Evolutionary conservation across 2,797 vertebrate genomes (phyloP).

Genomic region (Gallinago nigripennis): DNA sequence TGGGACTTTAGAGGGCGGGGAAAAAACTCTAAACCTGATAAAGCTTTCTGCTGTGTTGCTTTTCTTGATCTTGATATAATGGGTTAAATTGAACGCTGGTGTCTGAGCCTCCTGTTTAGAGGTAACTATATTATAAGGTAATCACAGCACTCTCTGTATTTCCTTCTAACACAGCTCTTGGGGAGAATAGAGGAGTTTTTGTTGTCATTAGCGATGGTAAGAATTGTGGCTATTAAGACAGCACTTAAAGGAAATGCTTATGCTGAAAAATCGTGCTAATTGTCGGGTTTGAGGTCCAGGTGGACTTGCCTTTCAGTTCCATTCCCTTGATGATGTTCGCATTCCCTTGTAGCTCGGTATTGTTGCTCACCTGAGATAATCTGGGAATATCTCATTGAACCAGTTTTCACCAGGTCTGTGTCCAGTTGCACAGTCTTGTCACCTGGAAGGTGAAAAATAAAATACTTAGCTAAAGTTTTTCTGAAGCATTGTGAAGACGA

Average conservation of each 20-base stretch:
- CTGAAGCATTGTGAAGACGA: not conserved
- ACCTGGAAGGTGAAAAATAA: not conserved
- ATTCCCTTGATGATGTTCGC: not conserved
- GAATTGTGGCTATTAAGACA: not conserved
- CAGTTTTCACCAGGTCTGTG: not conserved
- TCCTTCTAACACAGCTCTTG: not conserved
- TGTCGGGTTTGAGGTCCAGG: not conserved
- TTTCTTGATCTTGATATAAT: not conserved
- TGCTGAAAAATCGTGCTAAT: accelerated
- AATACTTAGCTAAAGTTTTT: not conserved
- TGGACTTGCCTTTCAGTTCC: not conserved
- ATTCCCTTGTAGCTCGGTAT: not conserved
- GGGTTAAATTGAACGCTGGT: not conserved
- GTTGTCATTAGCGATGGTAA: not conserved
- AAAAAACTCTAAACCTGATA: accelerated
- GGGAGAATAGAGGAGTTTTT: not conserved
- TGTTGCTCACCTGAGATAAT: not conserved
- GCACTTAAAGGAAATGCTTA: not conserved
- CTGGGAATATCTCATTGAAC: not conserved
- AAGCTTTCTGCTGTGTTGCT: not conserved
- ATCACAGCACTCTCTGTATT: not conserved
- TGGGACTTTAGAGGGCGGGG: not conserved
- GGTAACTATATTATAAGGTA: not conserved
- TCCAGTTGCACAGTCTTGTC: accelerated
- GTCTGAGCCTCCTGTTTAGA: not conserved